Base-by-base conservation (phyloP, 2,797 vertebrate genomes). In the Centropyge bicolor region DNA sequence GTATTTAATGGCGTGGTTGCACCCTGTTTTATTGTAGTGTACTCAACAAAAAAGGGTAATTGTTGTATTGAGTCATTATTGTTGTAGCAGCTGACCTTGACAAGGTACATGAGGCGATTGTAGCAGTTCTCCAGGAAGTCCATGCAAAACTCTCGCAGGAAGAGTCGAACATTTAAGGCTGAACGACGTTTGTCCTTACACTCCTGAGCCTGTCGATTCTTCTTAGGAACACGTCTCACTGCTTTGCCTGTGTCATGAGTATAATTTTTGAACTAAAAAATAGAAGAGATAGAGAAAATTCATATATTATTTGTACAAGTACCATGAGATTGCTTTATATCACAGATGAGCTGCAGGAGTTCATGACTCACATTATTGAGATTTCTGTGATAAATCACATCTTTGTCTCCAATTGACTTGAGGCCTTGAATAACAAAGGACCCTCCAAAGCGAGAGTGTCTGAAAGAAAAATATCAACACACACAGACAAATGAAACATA, bases 51-150 rank as follows among this genome's bases (percentile, higher is more conserved):
- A 22, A 59, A 41, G 19, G 16, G 38, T 16, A 0, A 4, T 35
- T 38, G n/a, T 46, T 61, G 5, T 19, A 27, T 24, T 7, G 8
- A 60, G 9, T 48, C 2, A 16, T 54, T 48, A 3, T 13, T 7
- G 0, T 56, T 1, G 51, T 13, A 48, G 52, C 5, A 11, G 22
- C 85, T 27, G 52, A 94, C 94, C 91, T 95, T 95, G 48, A 95
- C 94, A 0, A 96, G 94, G 80, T 96, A 97, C 98, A 99, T 98
- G 78, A 99, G 96, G n/a, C 90, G 95, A 92, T 99, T 99, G 87
- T 99, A 99, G 93, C 98, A 99, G 93, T 95, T 94, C 81, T 99
- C 96, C 88, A 99, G 81, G 82, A 99, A 98, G 83, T 99, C 98
- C 4, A 93, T 81, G 78, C 98, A 99, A 93, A 99, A 99, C 71